Percentiles rank a stretch among this genome's conserved stretches.
Evolutionary conservation across 1,140 invertebrate genomes (phyloP).

Genomic region (Samia ricini): DNA sequence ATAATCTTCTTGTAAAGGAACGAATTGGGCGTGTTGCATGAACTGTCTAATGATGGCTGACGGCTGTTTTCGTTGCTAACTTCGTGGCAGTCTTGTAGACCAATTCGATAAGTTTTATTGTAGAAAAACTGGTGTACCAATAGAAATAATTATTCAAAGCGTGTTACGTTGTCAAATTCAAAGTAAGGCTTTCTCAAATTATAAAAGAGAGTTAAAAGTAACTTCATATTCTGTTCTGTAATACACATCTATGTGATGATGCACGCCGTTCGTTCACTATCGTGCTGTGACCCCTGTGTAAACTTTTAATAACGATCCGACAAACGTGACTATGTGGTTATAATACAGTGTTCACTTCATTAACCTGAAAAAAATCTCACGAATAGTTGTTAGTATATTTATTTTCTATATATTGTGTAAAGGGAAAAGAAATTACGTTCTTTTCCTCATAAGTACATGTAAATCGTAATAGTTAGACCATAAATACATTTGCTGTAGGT

Average conservation of each 20-base stretch:
- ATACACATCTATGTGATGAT: conserved; percentile 27
- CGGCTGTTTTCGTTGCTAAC: conserved; percentile 52
- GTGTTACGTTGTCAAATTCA: conserved; percentile 66
- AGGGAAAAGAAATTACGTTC: conserved; percentile 22
- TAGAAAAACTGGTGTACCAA: conserved; percentile 38
- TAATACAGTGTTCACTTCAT: conserved; percentile 8
- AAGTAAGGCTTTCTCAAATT: conserved; percentile 67
- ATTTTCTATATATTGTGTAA: conserved; percentile 6
- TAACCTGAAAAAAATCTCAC: conserved; percentile 3
- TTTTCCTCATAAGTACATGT: conserved; percentile 9
- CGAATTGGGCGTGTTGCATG: conserved; percentile 56
- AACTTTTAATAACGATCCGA: conserved; percentile 40
- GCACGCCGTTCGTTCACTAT: conserved; percentile 48
- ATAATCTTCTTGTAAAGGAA: conserved; percentile 32
- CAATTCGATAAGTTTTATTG: conserved; percentile 44
- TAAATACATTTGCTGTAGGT: conserved; percentile 13
- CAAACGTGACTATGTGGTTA: conserved; percentile 39
- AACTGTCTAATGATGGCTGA: conserved; percentile 52
- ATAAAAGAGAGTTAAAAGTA: conserved; percentile 65
- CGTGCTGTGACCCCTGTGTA: conserved; percentile 42
- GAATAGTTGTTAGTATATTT: conserved; percentile 1
- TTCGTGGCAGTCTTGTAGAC: conserved; percentile 54
- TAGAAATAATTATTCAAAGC: conserved; percentile 44
- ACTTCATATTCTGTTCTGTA: conserved; percentile 33
- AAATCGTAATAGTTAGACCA: not conserved